phyloP scores from a whole-genome alignment of 2,888 invertebrate genomes.

The Eledona agricola region DNA sequence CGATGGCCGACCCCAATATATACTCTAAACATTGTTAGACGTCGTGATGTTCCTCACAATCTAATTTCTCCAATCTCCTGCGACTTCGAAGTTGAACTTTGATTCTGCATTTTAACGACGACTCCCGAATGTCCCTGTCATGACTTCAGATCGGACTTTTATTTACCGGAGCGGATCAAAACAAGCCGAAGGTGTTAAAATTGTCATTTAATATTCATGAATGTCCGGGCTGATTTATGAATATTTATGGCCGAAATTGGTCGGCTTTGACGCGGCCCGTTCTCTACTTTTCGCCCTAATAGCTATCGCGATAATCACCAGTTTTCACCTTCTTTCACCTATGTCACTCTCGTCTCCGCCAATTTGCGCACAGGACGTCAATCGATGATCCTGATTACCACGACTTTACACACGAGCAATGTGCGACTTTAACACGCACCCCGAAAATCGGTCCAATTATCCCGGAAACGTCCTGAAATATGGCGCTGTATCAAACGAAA shows the following conservation, averaged over 20 bases:
- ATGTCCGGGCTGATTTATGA: conserved; percentile 11
- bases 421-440: too few species aligned
- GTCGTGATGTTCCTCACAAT: conserved; percentile 46
- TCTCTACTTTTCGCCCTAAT: too few species aligned
- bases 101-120: conserved; percentile 23
- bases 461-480: conserved; percentile 7
- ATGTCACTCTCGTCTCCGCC: too few species aligned
- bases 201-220: conserved; percentile 20
- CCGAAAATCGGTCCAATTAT: conserved; percentile 17
- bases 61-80: conserved; percentile 45
- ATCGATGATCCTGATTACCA: too few species aligned
- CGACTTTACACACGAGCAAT: too few species aligned
- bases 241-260: conserved; percentile 13
- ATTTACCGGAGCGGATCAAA: conserved; percentile 6
- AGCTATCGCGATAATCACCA: too few species aligned
- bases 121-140: too few species aligned
- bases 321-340: too few species aligned
- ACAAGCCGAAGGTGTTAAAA: conserved; percentile 1
- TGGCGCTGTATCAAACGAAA: conserved; percentile 15
- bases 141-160: conserved; percentile 3
- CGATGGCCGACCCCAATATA: conserved; percentile 50
- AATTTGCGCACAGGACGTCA: too few species aligned
- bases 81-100: conserved; percentile 18
- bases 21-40: conserved; percentile 49
- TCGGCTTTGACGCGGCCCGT: conserved; percentile 4